Percentiles rank a stretch among this genome's conserved stretches.
Conservation (phyloP, 2,113 vertebrate genomes). For the Grallaria varia region DNA sequence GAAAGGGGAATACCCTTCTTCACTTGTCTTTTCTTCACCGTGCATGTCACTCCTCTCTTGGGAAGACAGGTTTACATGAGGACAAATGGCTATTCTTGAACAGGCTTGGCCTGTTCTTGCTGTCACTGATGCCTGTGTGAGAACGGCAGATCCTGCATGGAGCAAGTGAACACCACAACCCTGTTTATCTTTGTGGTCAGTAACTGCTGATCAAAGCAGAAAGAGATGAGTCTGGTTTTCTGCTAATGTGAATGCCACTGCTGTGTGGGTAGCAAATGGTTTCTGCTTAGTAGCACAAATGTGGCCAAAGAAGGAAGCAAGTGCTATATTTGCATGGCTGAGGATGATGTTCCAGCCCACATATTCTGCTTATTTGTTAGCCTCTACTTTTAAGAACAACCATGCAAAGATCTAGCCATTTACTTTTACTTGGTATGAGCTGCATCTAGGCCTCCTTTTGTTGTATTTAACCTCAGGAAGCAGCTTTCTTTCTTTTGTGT, state of each 20-base stretch:
- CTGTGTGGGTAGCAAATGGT: slow-evolving; percentile 19
- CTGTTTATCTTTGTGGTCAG: slow-evolving; percentile 21
- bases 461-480: background rate
- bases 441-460: background rate
- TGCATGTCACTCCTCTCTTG: rapidly evolving
- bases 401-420: background rate
- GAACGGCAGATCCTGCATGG: background rate
- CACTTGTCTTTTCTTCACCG: background rate
- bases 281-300: slow-evolving; percentile 1
- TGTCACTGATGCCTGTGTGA: background rate
- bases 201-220: slow-evolving; percentile 40
- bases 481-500: background rate
- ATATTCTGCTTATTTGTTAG: background rate
- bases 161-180: background rate
- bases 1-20: background rate
- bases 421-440: background rate
- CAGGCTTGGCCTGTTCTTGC: background rate
- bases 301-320: slow-evolving; percentile 48
- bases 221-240: background rate
- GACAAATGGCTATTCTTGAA: background rate
- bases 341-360: background rate
- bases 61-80: background rate
- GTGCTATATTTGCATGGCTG: background rate
- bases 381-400: background rate
- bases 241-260: slow-evolving; percentile 11